Evolutionary conservation across 2,113 vertebrate species (phyloP), one percentile per base, ranked within the genome.

Genomic region (Oreochromis spilurus): DNA sequence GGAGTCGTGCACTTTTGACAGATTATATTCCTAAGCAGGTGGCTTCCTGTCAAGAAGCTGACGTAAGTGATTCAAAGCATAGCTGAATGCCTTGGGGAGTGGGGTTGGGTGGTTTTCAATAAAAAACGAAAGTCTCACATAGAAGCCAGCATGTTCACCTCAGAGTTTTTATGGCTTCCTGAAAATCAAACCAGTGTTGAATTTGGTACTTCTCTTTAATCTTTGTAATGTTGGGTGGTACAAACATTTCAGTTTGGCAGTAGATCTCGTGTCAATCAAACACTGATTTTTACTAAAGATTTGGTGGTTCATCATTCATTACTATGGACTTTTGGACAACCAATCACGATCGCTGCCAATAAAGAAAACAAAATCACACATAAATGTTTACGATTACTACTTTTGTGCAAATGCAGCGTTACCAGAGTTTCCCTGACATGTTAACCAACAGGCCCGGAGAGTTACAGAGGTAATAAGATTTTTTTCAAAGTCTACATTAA

Each of bases 371-470:
- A 16, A 26, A 45, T 29, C 48, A 6, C 13, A 53, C 1, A 17
- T 31, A 7, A 45, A 45, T 36, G 48, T 43, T 65, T 14, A 29
- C 5, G 24, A 52, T 65, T 14, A 54, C 29, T 75, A 40, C 34
- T 4, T 34, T 72, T 84, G 72, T 88, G 87, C 48, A 90, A 82
- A 87, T 83, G 17, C 87, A 87, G 80, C 81, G 48, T 70, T 55
- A 6, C 17, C 81, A 67, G 16, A 58, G 24, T 86, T 82, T 87
- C 85, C 85, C 80, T 84, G 84, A 88, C 79, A 62, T 4, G 14
- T 52, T 77, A 77, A 67, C 19, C 57, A 55, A 53, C 54, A 83
- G 14, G 81, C 52, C 80, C 2, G 2, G 38, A 57, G 24, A 82
- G 77, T 57, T 54, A 58, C 34, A 60, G 81, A 89, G 80, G 81